Percentiles rank a stretch among this genome's conserved stretches.
Evolutionary conservation across 2,113 vertebrate genomes (phyloP).

Genomic region (Lasiurus borealis): DNA sequence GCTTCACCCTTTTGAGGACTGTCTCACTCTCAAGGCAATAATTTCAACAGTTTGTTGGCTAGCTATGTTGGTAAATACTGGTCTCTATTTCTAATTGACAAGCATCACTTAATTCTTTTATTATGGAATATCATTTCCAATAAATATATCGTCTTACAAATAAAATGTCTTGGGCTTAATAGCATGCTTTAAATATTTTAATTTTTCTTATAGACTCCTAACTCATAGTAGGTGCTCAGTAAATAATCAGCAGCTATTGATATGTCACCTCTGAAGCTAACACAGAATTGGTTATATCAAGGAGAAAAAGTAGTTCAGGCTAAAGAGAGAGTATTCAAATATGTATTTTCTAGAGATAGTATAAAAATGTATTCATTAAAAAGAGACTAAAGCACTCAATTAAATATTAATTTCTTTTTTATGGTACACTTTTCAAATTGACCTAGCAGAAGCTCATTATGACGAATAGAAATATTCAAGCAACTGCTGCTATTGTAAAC

Average conservation of each 20-base stretch:
- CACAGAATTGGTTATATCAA: constrained; percentile 20
- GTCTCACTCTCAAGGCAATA: background rate
- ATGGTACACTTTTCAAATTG: constrained; percentile 32
- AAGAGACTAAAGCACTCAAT: constrained; percentile 31
- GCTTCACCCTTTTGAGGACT: background rate
- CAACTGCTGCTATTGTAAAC: background rate
- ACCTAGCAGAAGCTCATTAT: constrained; percentile 46
- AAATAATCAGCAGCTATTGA: constrained; percentile 47
- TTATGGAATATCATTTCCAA: constrained; percentile 20
- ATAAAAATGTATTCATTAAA: constrained; percentile 8
- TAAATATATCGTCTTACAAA: constrained; percentile 14
- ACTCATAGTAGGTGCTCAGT: constrained; percentile 19
- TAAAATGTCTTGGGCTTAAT: background rate
- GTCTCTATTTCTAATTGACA: background rate
- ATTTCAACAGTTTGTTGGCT: background rate
- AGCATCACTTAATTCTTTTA: background rate
- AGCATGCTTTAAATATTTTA: background rate
- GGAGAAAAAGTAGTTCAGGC: background rate
- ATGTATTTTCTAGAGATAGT: background rate
- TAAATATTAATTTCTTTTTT: constrained; percentile 44
- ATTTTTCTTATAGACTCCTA: constrained; percentile 34
- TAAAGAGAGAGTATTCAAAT: constrained; percentile 46
- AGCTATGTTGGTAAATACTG: background rate
- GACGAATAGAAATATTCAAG: background rate
- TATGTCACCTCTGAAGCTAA: constrained; percentile 10